Evolutionary conservation across 2,797 vertebrate genomes (phyloP).

Genomic region (Syngnathus rostellatus): DNA sequence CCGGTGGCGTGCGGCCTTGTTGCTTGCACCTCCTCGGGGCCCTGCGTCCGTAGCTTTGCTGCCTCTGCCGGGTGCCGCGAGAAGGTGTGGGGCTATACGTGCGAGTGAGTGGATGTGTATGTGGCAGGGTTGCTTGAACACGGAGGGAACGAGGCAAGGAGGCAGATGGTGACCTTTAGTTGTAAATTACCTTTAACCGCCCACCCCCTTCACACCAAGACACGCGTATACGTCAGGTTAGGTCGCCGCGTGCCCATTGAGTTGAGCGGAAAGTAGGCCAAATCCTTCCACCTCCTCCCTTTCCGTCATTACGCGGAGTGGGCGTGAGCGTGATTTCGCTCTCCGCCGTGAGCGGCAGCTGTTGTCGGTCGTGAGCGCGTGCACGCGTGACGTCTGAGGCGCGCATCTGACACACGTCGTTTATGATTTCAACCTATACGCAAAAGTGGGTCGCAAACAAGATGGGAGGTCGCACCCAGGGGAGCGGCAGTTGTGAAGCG

Average conservation of each 20-base stretch:
- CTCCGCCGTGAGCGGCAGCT: slow-evolving; percentile 57
- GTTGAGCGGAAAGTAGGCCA: slow-evolving; percentile 57
- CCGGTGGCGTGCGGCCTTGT: slow-evolving; percentile 18
- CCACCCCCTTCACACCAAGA: slow-evolving; percentile 11
- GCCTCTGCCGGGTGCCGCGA: slow-evolving; percentile 16
- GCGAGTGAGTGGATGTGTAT: slow-evolving; percentile 2
- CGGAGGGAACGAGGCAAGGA: slow-evolving; percentile 41
- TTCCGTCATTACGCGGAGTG: slow-evolving; percentile 40
- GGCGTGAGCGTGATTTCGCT: slow-evolving; percentile 45
- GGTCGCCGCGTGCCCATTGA: not conserved
- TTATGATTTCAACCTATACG: no score
- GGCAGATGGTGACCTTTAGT: slow-evolving; percentile 72
- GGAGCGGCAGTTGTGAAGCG: not conserved
- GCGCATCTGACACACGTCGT: slow-evolving; percentile 27
- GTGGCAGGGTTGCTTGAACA: slow-evolving; percentile 27
- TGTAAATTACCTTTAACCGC: slow-evolving; percentile 62
- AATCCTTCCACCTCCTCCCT: slow-evolving; percentile 43
- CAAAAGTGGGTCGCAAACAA: not conserved
- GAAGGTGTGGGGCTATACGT: slow-evolving; percentile 17
- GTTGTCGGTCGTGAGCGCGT: slow-evolving; percentile 59
- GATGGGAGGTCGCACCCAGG: not conserved
- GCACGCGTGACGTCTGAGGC: slow-evolving; percentile 29
- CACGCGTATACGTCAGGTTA: not conserved
- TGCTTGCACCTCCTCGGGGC: slow-evolving; percentile 18
- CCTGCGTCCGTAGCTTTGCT: slow-evolving; percentile 12